Percentiles rank a stretch among this genome's conserved stretches.
These are phyloP conservation scores for Corythornis vintsioides DNA, from an alignment of 2,113 vertebrate species.

Conservation along the genomic window DNA sequence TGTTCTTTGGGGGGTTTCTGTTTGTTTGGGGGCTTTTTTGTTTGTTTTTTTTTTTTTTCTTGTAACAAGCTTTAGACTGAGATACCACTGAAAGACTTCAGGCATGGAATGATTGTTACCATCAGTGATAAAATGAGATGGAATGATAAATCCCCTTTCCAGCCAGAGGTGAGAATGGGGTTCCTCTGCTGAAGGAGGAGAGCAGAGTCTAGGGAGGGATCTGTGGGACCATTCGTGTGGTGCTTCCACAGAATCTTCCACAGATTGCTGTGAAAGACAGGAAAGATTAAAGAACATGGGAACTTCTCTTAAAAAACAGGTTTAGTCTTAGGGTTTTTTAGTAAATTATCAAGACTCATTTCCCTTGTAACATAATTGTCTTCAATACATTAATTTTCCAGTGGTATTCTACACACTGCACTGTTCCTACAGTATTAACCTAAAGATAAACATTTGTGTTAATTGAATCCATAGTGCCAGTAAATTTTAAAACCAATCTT, in stretches of 20 bases:
- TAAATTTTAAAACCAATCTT: conserved; percentile 8
- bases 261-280: not conserved
- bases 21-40: too few relatives aligned
- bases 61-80: not conserved
- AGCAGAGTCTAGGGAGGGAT: not conserved
- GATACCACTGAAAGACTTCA: not conserved
- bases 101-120: not conserved
- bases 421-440: not conserved
- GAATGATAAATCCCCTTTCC: not conserved
- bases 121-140: not conserved
- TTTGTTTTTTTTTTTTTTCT: not conserved
- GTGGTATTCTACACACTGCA: not conserved
- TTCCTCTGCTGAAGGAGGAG: not conserved
- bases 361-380: not conserved
- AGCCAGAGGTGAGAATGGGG: not conserved
- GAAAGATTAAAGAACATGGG: not conserved
- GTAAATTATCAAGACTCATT: not conserved
- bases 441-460: conserved; percentile 12
- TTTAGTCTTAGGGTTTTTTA: not conserved
- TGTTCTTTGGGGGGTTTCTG: too few relatives aligned
- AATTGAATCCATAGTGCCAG: not conserved
- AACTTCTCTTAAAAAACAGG: not conserved
- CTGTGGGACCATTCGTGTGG: not conserved
- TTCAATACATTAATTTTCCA: conserved; percentile 6
- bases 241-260: not conserved